Evolutionary conservation across 1,140 invertebrate genomes (phyloP), one percentile per base, ranked within the genome.

Genomic region (Parasteatoda tepidariorum): DNA sequence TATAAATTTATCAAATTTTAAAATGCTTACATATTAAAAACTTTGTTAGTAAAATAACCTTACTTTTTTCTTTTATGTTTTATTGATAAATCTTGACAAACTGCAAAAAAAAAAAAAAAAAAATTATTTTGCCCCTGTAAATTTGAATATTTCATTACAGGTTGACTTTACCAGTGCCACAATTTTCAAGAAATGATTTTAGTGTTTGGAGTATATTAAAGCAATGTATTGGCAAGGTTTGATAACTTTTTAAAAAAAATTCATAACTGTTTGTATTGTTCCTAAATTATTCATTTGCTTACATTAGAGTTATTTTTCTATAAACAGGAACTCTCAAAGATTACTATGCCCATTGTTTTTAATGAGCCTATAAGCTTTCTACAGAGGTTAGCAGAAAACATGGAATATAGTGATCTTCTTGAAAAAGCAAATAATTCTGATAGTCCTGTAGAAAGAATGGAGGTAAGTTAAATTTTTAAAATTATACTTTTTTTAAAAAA

Each of bases 341-440:
- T 98, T 87, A 96, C 97, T 9, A 98, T 99, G 96, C 97, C 97
- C 33, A 95, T 99, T 54, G 93, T 96, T 66, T 97, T 98, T 89
- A 99, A 99, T 89, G 97, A 99, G 90, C 97, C 97, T 0, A 90
- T 99, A 41, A 97, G 95, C 86, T 98, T 99, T 89, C 92, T 99
- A 7, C 97, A 99, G 91, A 91, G 97, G 84, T 93, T 99, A 88
- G 92, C 96, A 18, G 97, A 99, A 90, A 97, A 97, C 88, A 93
- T 98, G 92, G 97, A 98, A 89, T 99, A 99, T 88, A 92, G 94
- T 3, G 91, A 95, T 87, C 90, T 98, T n/a, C 90, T 99, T 6
- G 92, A 93, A 59, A 91, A 92, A 85, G 96, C 95, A 7, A 91
- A 94, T 0, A 90, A 93, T 48, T 92, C 94, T 86, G 91, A 93